A percentile compares a stretch with the other conserved stretches of the same genome.
Conservation (phyloP, 2,797 vertebrate genomes). For the Sebastes nivosus region DNA sequence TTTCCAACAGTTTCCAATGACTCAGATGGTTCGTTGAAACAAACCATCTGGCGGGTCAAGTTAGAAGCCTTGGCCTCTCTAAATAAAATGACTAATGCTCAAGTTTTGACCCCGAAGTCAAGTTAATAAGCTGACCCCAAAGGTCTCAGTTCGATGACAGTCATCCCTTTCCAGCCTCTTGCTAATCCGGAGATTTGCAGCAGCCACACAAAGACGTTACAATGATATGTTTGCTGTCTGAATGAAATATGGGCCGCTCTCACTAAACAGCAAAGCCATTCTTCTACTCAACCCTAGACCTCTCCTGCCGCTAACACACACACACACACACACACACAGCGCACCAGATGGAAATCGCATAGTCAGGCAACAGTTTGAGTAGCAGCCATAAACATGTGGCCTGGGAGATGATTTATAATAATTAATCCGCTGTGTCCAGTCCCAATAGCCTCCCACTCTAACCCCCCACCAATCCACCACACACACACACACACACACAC, state of each 20-base stretch:
- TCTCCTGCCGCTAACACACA: conserved; percentile 9
- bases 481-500: conserved; percentile 11
- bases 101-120: conserved; percentile 30
- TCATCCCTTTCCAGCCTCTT: conserved; percentile 24
- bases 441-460: conserved; percentile 38
- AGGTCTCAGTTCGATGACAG: conserved; percentile 21
- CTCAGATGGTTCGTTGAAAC: no score
- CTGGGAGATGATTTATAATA: conserved; percentile 79
- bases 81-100: conserved; percentile 23
- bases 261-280: conserved; percentile 48
- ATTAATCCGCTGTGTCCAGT: conserved; percentile 80
- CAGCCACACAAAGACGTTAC: conserved; percentile 40
- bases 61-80: neutral
- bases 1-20: no score
- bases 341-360: conserved; percentile 36
- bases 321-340: neutral
- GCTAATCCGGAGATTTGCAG: conserved; percentile 62
- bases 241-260: conserved; percentile 53
- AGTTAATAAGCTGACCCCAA: conserved; percentile 23
- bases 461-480: conserved; percentile 38
- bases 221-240: conserved; percentile 59
- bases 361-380: conserved; percentile 56
- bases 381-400: conserved; percentile 67
- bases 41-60: no score
- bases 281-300: conserved; percentile 11